Evolutionary conservation across 2,113 vertebrate species (phyloP).

Genomic region (Eulemur macaco): DNA sequence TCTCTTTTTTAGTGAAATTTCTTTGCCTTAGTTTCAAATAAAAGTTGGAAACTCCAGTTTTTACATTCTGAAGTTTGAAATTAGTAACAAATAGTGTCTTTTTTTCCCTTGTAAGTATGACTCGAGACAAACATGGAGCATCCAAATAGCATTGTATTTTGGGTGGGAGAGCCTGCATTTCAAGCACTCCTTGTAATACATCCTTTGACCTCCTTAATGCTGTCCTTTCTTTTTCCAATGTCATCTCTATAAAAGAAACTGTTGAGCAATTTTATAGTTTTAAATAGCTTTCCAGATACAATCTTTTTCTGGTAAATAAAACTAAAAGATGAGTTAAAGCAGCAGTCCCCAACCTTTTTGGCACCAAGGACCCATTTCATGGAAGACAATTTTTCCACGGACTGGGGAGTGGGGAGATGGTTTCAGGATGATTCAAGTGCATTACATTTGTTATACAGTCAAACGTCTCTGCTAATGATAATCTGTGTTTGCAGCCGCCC

Average conservation of each 20-base stretch:
- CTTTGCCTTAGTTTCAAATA: neutral
- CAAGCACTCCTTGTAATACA: neutral
- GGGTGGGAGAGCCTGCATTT: neutral
- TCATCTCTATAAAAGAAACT: slow-evolving; percentile 59
- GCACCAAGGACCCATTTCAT: too few relatives aligned
- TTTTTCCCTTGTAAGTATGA: neutral
- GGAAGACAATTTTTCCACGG: too few relatives aligned
- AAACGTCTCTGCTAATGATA: too few relatives aligned
- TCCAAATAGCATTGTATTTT: neutral
- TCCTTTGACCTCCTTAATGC: neutral
- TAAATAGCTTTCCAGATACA: slow-evolving; percentile 65
- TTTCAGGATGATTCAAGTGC: too few relatives aligned
- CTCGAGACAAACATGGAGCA: neutral
- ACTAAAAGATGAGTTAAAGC: neutral
- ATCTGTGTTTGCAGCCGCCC: too few relatives aligned
- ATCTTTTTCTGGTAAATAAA: neutral
- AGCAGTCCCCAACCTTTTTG: too few relatives aligned
- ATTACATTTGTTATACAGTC: too few relatives aligned
- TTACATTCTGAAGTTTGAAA: slow-evolving; percentile 24
- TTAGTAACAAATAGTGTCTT: neutral
- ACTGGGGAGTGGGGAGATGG: too few relatives aligned
- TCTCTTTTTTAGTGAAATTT: neutral
- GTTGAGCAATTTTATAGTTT: slow-evolving; percentile 15
- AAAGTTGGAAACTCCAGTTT: neutral
- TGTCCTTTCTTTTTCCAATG: slow-evolving; percentile 36